These are phyloP conservation scores for Choristoneura fumiferana DNA, from an alignment of 1,140 invertebrate genomes.

Conservation along the genomic window DNA sequence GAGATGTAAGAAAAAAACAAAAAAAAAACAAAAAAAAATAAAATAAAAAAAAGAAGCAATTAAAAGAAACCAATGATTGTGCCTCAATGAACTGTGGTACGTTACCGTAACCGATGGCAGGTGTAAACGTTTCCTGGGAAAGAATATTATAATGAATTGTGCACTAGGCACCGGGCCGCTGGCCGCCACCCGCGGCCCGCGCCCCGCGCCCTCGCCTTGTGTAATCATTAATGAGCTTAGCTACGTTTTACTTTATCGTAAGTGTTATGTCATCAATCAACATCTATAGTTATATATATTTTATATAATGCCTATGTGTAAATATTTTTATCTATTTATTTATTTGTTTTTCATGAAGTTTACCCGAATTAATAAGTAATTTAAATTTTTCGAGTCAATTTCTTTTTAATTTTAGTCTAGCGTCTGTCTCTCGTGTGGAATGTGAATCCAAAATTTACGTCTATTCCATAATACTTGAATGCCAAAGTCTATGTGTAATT, in stretches of 20 bases:
- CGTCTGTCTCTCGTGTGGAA: constrained; percentile 25
- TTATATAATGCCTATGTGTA: constrained; percentile 50
- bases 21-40: constrained; percentile 44
- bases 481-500: constrained; percentile 71
- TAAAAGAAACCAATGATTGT: constrained; percentile 78
- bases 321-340: constrained; percentile 74
- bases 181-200: constrained; percentile 35
- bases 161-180: constrained; percentile 45
- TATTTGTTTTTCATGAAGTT: constrained; percentile 68
- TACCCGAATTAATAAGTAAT: constrained; percentile 65
- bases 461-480: constrained; percentile 64
- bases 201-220: constrained; percentile 57
- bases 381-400: constrained; percentile 44
- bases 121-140: constrained; percentile 61
- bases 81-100: constrained; percentile 78
- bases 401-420: constrained; percentile 30
- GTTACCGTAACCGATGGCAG: constrained; percentile 74
- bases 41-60: constrained; percentile 70
- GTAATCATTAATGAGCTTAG: constrained; percentile 76
- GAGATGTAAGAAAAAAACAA: constrained; percentile 60
- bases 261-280: constrained; percentile 76
- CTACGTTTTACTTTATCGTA: constrained; percentile 75
- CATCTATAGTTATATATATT: constrained; percentile 68
- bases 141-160: constrained; percentile 58
- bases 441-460: constrained; percentile 30